Evolutionary conservation across 2,888 invertebrate species (phyloP).

Genomic region (Drosophila eohydei): DNA sequence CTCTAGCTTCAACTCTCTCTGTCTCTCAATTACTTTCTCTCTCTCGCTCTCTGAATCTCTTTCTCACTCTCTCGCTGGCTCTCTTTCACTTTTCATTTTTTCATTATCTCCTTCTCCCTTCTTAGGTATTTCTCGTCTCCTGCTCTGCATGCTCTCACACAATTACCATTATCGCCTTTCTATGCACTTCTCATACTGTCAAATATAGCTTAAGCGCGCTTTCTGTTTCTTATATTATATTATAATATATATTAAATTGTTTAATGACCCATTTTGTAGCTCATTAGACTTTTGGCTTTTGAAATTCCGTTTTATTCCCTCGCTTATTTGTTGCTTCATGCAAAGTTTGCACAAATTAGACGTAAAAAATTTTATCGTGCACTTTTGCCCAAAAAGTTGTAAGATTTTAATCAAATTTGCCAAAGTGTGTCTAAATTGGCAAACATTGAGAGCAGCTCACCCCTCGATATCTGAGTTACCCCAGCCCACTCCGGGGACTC

Average conservation of each 20-base stretch:
- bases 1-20: neutral
- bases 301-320: slow-evolving; percentile 21
- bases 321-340: slow-evolving; percentile 8
- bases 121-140: neutral
- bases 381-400: slow-evolving; percentile 38
- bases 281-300: slow-evolving; percentile 1
- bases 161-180: neutral
- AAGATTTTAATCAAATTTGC: slow-evolving; percentile 79
- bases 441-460: slow-evolving; percentile 41
- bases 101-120: neutral
- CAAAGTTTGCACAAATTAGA: slow-evolving; percentile 65
- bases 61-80: no score
- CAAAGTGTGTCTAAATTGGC: slow-evolving; percentile 79
- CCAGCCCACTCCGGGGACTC: slow-evolving; percentile 20
- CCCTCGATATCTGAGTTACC: slow-evolving; percentile 21
- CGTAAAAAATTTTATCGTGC: slow-evolving; percentile 34
- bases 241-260: neutral
- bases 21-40: neutral
- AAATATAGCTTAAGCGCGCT: neutral
- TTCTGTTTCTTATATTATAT: neutral
- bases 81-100: neutral
- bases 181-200: neutral
- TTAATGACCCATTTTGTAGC: slow-evolving; percentile 1
- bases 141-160: neutral
- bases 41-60: neutral